Conservation (phyloP, 2,113 vertebrate genomes). For the Lepisosteus osseus region DNA sequence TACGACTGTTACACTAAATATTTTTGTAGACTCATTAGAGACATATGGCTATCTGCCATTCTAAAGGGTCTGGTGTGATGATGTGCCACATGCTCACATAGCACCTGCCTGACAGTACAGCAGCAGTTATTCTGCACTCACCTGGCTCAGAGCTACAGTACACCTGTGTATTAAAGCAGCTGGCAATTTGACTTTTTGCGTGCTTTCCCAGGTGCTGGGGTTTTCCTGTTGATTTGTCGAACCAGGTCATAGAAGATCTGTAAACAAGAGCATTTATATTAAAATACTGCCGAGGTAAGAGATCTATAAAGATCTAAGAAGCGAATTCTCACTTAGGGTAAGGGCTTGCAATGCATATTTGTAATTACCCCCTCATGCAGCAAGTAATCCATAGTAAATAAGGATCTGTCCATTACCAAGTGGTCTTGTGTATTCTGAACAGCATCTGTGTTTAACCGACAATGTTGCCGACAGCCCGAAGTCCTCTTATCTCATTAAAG, state of each 20-base stretch:
- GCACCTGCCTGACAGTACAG: not conserved
- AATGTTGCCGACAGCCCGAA: too few relatives aligned
- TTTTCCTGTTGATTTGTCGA: slow-evolving; percentile 94
- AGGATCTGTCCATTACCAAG: not conserved
- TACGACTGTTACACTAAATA: not conserved
- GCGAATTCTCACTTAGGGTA: too few relatives aligned
- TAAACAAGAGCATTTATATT: slow-evolving; percentile 29
- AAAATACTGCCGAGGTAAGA: not conserved
- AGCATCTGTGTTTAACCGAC: too few relatives aligned
- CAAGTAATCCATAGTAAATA: not conserved
- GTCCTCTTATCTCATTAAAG: too few relatives aligned
- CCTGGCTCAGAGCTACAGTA: slow-evolving; percentile 88
- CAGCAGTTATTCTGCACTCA: slow-evolving; percentile 36
- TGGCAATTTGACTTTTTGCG: slow-evolving; percentile 88
- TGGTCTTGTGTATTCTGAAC: too few relatives aligned
- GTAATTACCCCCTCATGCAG: too few relatives aligned
- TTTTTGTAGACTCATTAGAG: not conserved
- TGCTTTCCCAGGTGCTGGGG: slow-evolving; percentile 82
- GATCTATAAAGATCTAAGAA: not conserved
- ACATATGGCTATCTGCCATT: not conserved
- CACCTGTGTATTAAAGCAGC: slow-evolving; percentile 83
- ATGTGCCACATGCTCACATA: not conserved
- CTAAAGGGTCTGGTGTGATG: not conserved
- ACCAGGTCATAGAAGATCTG: slow-evolving; percentile 94
- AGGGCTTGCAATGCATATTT: too few relatives aligned